phyloP scores from a whole-genome alignment of 2,888 invertebrate species.

The Drosophila pseudotakahashii region DNA sequence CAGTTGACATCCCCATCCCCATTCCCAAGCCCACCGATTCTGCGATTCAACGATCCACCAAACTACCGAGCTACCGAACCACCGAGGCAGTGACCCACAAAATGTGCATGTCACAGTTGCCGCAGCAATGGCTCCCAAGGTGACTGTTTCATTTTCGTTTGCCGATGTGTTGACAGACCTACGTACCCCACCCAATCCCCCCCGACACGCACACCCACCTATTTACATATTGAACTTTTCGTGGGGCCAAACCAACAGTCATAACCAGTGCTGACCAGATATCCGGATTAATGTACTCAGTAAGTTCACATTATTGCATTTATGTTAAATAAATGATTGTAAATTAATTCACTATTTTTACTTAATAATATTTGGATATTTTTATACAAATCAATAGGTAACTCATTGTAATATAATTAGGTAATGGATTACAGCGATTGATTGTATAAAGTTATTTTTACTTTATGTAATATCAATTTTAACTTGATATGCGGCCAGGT shows the following conservation, averaged over 20 bases:
- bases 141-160: slow-evolving; percentile 77
- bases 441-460: too few relatives aligned
- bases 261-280: slow-evolving; percentile 21
- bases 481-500: too few relatives aligned
- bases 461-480: too few relatives aligned
- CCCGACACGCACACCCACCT: slow-evolving; percentile 39
- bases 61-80: background rate
- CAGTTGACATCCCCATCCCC: slow-evolving; percentile 5
- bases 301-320: too few relatives aligned
- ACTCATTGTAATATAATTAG: too few relatives aligned
- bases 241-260: slow-evolving; percentile 24
- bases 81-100: slow-evolving; percentile 64
- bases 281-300: background rate
- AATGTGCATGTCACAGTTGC: slow-evolving; percentile 66
- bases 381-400: too few relatives aligned
- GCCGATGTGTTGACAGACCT: slow-evolving; percentile 69
- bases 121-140: slow-evolving; percentile 69
- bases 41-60: background rate
- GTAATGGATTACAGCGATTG: too few relatives aligned
- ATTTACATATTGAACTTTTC: slow-evolving; percentile 77
- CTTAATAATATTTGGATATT: too few relatives aligned
- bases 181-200: too few relatives aligned
- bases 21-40: background rate
- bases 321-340: too few relatives aligned
- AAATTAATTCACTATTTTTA: too few relatives aligned